Evolutionary conservation across 2,797 vertebrate genomes (phyloP).

Genomic region (Callimico goeldii): DNA sequence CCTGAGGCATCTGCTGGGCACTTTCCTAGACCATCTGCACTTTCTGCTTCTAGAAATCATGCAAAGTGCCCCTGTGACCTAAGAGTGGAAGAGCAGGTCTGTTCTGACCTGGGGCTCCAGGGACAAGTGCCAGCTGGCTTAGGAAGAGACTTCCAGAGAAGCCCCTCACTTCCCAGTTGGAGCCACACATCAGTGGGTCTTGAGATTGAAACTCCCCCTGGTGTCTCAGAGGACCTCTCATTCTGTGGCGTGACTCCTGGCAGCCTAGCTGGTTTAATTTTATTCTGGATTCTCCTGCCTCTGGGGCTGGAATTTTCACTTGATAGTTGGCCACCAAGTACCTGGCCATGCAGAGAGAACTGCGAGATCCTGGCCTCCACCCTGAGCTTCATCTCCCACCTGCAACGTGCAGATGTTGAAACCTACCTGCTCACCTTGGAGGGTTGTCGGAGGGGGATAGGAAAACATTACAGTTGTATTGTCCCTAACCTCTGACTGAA

Average conservation of each 20-base stretch:
- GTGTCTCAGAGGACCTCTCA: background rate
- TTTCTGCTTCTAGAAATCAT: background rate
- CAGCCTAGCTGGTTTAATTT: background rate
- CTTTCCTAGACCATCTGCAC: background rate
- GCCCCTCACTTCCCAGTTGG: background rate
- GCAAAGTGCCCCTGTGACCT: background rate
- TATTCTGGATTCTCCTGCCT: background rate
- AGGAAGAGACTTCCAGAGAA: background rate
- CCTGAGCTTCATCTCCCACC: background rate
- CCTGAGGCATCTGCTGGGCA: background rate
- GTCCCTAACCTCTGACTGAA: background rate
- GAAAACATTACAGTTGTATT: background rate
- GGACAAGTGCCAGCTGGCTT: background rate
- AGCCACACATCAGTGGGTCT: background rate
- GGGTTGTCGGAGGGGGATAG: background rate
- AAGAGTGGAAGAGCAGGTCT: background rate
- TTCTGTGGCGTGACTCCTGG: background rate
- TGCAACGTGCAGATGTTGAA: background rate
- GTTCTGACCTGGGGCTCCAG: background rate
- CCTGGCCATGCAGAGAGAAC: background rate
- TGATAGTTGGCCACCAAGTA: background rate
- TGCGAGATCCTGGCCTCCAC: accelerated
- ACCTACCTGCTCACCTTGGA: background rate
- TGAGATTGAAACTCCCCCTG: background rate
- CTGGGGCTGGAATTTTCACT: background rate